These are phyloP conservation scores for Toxonevra muliebris DNA, from an alignment of 2,888 invertebrate species.

Conservation along the genomic window DNA sequence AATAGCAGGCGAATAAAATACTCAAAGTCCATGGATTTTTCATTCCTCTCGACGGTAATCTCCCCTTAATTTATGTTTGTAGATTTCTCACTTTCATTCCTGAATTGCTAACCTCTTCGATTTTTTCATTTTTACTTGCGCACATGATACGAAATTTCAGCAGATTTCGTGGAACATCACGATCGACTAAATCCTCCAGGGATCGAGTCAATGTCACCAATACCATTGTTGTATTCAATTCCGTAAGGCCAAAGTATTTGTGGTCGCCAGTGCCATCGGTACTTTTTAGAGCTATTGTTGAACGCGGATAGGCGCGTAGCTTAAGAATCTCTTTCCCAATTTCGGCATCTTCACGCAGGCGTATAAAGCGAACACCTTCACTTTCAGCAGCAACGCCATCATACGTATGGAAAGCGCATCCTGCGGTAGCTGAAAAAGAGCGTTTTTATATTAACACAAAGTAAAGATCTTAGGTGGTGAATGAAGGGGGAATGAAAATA, in stretches of 20 bases:
- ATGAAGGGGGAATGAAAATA: not conserved
- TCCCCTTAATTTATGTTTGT: too few species aligned
- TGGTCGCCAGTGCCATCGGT: slow-evolving; percentile 60
- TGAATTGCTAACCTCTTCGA: slow-evolving; percentile 56
- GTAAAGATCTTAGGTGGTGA: not conserved
- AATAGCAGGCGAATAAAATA: too few species aligned
- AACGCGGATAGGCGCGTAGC: slow-evolving; percentile 85
- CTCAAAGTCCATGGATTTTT: too few species aligned
- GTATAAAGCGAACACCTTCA: slow-evolving; percentile 84
- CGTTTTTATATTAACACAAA: not conserved
- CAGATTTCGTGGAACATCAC: slow-evolving; percentile 81
- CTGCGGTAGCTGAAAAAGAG: slow-evolving; percentile 70
- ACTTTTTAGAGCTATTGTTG: slow-evolving; percentile 57
- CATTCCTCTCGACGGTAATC: too few species aligned
- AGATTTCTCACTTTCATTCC: too few species aligned
- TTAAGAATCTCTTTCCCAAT: slow-evolving; percentile 81
- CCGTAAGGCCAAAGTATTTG: slow-evolving; percentile 66
- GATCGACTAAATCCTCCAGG: slow-evolving; percentile 82
- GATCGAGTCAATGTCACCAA: slow-evolving; percentile 80
- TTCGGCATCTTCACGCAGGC: slow-evolving; percentile 82
- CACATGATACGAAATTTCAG: slow-evolving; percentile 84
- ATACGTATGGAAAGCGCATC: slow-evolving; percentile 85
- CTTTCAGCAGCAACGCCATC: slow-evolving; percentile 62
- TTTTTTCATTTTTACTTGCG: slow-evolving; percentile 58
- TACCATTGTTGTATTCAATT: slow-evolving; percentile 80